Base-by-base conservation (phyloP, 2,113 vertebrate species). In the Suncus etruscus region DNA sequence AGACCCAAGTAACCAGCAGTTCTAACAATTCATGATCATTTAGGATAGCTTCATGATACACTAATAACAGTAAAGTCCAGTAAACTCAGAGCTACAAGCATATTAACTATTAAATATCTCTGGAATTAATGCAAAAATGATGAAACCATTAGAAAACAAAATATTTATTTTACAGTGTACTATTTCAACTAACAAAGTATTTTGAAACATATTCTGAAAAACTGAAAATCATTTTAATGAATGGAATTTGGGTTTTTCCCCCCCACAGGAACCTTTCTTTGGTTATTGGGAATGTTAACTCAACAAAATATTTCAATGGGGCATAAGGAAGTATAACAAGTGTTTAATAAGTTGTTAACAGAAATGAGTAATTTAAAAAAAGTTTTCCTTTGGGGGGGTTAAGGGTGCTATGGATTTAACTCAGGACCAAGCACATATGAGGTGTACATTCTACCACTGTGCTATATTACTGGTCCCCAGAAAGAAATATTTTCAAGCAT, bases 141-240 rank as follows among this genome's bases (percentile, higher is more conserved):
- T 80, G 27, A 94, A 84, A 24, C 48, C 66, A 79, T 79, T 88
- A 58, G 68, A 91, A 78, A 29, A 29, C 8, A 39, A 58, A 87
- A 76, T 18, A 86, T 85, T 74, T 66, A 65, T 66, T 77, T 87
- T 83, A 29, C 66, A 48, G 58, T 58, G 54, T 68, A 66, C 66
- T 31, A 48, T 83, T 87, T 93, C 63, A 83, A 68, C 4, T 8
- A 78, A 78, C 47, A 77, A 58, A 94, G 78, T 87, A 87, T 66
- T 78, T 91, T 83, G 47, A 83, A 83, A 83, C 45, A 47, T 72
- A 65, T 4, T 74, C 47, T 91, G 32, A 91, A 68, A 7, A 74
- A 79, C 0, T 66, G 11, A 50, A 86, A 86, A 86, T 66, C 8
- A 54, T 54, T 54, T 54, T 54, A 54, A 54, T 54, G 54, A 54